phyloP scores from a whole-genome alignment of 2,797 vertebrate species.

The Chlorospingus semifuscus region DNA sequence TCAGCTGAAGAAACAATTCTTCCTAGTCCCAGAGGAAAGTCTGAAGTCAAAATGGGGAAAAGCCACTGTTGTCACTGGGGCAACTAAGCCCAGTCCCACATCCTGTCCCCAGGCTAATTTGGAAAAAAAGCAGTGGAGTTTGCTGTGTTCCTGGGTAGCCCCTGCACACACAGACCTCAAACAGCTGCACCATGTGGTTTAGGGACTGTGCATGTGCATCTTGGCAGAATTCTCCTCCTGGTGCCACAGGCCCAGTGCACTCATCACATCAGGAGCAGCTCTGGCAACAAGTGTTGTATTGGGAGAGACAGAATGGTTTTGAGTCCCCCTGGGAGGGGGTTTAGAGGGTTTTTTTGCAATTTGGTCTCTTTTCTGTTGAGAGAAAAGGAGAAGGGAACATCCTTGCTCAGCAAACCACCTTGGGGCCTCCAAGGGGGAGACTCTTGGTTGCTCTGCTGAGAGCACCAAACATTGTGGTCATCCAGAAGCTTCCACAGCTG shows the following conservation, averaged over 20 bases:
- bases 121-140: neutral
- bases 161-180: neutral
- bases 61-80: neutral
- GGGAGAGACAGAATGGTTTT: neutral
- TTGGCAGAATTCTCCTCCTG: neutral
- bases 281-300: neutral
- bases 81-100: neutral
- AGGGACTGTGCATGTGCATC: accelerated
- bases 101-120: neutral
- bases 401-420: neutral
- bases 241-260: neutral
- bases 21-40: neutral
- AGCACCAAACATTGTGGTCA: neutral
- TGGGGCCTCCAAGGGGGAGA: neutral
- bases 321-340: neutral
- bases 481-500: neutral
- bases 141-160: neutral
- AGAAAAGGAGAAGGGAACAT: neutral
- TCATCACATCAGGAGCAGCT: neutral
- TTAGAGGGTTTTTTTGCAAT: neutral
- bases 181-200: accelerated
- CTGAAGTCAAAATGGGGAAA: neutral
- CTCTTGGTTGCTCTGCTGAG: neutral
- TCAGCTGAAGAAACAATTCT: neutral
- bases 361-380: neutral